Percentiles rank a stretch among this genome's conserved stretches.
phyloP scores from a whole-genome alignment of 2,113 vertebrate genomes.

The Mirza zaza region DNA sequence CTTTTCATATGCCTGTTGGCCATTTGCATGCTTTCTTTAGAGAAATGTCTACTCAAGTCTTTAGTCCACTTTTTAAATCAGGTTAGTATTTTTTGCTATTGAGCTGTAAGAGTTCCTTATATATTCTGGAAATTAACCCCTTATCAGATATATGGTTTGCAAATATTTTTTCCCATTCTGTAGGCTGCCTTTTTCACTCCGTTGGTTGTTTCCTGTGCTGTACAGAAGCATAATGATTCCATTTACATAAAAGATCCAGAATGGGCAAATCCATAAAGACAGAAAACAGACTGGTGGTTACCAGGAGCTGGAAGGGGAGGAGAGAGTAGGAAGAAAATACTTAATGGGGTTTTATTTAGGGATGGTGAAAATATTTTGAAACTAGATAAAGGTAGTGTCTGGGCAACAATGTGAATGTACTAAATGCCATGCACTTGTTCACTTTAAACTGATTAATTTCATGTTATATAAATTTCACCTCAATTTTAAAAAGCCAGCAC shows the following conservation, averaged over 20 bases:
- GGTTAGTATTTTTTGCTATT: not conserved
- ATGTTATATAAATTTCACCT: conserved; percentile 41
- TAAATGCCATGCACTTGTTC: not conserved
- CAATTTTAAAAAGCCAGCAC: not conserved
- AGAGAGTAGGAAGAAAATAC: not conserved
- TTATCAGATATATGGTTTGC: not conserved
- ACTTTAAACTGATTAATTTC: not conserved
- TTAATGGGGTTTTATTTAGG: not conserved
- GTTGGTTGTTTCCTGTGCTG: not conserved
- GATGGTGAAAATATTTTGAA: conserved; percentile 15
- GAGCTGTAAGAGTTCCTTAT: not conserved
- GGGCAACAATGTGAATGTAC: not conserved
- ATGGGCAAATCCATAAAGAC: not conserved
- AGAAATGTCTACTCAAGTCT: not conserved
- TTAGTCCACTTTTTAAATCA: not conserved
- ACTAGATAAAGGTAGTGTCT: not conserved
- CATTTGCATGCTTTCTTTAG: not conserved
- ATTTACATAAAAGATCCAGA: not conserved
- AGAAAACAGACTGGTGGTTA: not conserved
- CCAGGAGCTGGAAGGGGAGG: not conserved
- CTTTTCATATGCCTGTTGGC: not conserved
- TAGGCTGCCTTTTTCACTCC: not conserved
- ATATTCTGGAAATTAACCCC: not conserved
- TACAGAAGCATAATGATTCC: not conserved
- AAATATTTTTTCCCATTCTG: not conserved